Base-by-base conservation (phyloP, 2,113 vertebrate species). In the Orycteropus afer region DNA sequence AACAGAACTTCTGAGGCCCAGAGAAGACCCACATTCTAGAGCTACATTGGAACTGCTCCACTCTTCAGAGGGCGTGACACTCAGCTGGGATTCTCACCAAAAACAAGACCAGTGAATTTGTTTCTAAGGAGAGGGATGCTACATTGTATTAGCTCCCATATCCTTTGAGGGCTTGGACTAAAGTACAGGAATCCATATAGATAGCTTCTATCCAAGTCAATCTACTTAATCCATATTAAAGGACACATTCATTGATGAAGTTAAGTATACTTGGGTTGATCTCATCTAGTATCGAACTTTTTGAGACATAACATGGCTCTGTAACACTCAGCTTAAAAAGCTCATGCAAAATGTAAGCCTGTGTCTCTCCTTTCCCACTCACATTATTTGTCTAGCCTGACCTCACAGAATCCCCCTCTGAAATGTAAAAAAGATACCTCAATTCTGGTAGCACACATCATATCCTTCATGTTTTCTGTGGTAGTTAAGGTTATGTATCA, bases 81-180 rank as follows among this genome's bases (percentile, higher is more conserved):
- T 47, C 34, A 95, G 83, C 37, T 53, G 76, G 42, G 61, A 81
- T 57, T 86, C 71, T 65, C 42, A 23, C 34, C 77, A 86, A 84
- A 84, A 32, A 77, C 10, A 89, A 92, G 47, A 5, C 37, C n/a
- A 53, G 17, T 92, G 74, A 86, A 86, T 80, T 82, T 83, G 37
- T 93, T 89, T 86, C 51, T 51, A 84, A 57, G 29, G 47, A 2
- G 5, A 42, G 2, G 11, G 5, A 51, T 57, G 7, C 74, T 91
- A 71, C 8, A 53, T 78, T 45, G 82, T 37, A 47, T 83, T 80
- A 76, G 27, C 25, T 71, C 53, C 27, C 45, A 61, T 37, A 2
- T 63, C 45, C 93, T 76, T 81, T 90, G 34, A 87, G 40, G 89
- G 17, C 57, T 92, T 93, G n/a, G 15, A 65, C 77, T 47, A 90